A percentile compares a stretch with the other conserved stretches of the same genome.
Evolutionary conservation across 2,888 invertebrate species (phyloP).

Genomic region (Prenolepis imparis): DNA sequence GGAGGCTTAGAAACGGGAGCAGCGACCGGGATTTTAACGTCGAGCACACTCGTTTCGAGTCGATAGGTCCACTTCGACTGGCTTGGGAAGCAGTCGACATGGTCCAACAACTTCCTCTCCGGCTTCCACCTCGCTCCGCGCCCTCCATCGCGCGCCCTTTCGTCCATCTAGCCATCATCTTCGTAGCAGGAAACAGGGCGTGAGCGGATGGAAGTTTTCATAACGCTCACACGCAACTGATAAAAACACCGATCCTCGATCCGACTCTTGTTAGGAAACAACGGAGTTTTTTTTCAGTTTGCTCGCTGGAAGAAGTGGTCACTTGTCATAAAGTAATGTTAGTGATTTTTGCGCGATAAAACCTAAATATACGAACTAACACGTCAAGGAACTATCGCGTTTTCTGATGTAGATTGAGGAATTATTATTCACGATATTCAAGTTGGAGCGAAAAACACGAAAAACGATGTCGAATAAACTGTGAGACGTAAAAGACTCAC

Average conservation of each 20-base stretch:
- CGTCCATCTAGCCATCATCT: slow-evolving; percentile 74
- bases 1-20: slow-evolving; percentile 79
- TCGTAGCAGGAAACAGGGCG: slow-evolving; percentile 71
- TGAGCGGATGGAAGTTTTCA: slow-evolving; percentile 71
- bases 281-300: slow-evolving; percentile 36
- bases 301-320: slow-evolving; percentile 15
- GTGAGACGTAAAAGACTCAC: slow-evolving; percentile 59
- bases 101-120: slow-evolving; percentile 79
- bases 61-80: slow-evolving; percentile 81
- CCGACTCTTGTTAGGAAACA: slow-evolving; percentile 33
- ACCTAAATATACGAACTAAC: not conserved
- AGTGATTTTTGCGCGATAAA: slow-evolving; percentile 14
- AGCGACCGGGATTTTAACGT: slow-evolving; percentile 81
- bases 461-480: slow-evolving; percentile 35
- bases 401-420: slow-evolving; percentile 3
- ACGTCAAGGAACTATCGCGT: not conserved
- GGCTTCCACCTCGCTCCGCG: slow-evolving; percentile 57
- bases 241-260: slow-evolving; percentile 47
- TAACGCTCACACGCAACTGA: slow-evolving; percentile 48
- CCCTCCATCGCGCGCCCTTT: slow-evolving; percentile 52
- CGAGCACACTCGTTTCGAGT: slow-evolving; percentile 83
- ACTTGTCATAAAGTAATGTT: slow-evolving; percentile 35
- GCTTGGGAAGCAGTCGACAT: slow-evolving; percentile 77
- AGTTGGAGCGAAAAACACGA: slow-evolving; percentile 53
- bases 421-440: slow-evolving; percentile 40